Conservation (phyloP, 2,888 invertebrate species). For the Acanthosepion esculentum region DNA sequence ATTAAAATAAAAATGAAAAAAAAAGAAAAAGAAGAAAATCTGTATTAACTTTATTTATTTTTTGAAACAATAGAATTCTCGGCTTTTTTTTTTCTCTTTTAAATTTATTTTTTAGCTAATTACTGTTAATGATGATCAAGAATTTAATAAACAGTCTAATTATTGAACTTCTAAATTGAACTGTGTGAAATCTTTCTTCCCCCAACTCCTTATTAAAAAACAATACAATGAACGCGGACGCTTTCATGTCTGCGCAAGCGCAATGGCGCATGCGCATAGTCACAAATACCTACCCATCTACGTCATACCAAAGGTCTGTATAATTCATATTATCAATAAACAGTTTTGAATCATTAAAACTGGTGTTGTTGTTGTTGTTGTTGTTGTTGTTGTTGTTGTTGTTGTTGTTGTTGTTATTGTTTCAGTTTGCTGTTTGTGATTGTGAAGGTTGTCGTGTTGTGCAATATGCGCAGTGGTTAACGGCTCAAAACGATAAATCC, state of each 20-base stretch:
- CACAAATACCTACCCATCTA: not conserved
- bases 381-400: not conserved
- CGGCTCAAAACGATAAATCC: too few species aligned
- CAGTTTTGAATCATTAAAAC: not conserved
- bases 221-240: not conserved
- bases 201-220: not conserved
- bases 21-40: not conserved
- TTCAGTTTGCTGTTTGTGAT: too few species aligned
- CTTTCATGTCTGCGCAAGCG: not conserved
- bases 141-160: not conserved
- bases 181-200: not conserved
- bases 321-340: not conserved
- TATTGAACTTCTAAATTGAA: not conserved
- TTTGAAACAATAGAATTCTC: constrained; percentile 2
- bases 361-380: not conserved
- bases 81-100: not conserved
- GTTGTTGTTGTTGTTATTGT: not conserved
- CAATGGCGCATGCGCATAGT: not conserved
- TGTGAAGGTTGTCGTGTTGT: too few species aligned
- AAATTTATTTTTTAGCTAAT: not conserved
- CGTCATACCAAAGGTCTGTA: constrained; percentile 1
- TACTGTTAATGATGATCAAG: not conserved
- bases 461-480: too few species aligned
- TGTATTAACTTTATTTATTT: constrained; percentile 20
- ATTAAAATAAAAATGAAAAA: not conserved